Percentiles rank a stretch among this genome's conserved stretches.
These are phyloP conservation scores for Exephanes ischioxanthus DNA, from an alignment of 2,888 invertebrate genomes.

Conservation along the genomic window DNA sequence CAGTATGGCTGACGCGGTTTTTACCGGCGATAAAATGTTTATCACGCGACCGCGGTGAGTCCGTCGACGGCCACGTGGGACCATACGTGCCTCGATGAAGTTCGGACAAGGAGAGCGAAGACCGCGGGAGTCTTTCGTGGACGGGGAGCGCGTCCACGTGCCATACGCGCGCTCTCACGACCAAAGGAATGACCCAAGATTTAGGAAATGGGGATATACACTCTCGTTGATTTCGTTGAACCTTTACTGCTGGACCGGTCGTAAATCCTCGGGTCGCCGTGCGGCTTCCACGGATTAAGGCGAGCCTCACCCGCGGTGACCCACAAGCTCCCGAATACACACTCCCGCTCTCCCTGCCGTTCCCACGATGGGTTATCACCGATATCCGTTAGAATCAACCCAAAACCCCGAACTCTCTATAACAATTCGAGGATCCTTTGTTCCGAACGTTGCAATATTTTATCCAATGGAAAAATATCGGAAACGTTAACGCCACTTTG, in stretches of 20 bases:
- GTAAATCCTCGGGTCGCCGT: constrained; percentile 70
- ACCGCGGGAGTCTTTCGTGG: constrained; percentile 35
- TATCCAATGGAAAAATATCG: neutral
- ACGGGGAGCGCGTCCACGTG: constrained; percentile 11
- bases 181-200: constrained; percentile 74
- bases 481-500: neutral
- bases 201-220: constrained; percentile 77
- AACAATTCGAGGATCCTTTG: constrained; percentile 14
- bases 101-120: constrained; percentile 17
- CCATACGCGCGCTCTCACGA: constrained; percentile 20
- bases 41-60: constrained; percentile 63
- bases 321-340: constrained; percentile 31
- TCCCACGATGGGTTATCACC: constrained; percentile 9
- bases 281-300: constrained; percentile 48
- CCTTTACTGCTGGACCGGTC: constrained; percentile 65
- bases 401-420: constrained; percentile 29
- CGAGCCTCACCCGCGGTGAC: constrained; percentile 13
- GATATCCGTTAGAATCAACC: neutral
- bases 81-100: constrained; percentile 34
- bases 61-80: neutral
- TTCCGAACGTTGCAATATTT: neutral
- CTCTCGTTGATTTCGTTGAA: constrained; percentile 79
- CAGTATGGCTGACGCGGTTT: constrained; percentile 69
- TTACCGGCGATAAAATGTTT: constrained; percentile 78
- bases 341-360: neutral